These are phyloP conservation scores for Ambastaia sidthimunki DNA, from an alignment of 2,797 vertebrate genomes.

Conservation along the genomic window DNA sequence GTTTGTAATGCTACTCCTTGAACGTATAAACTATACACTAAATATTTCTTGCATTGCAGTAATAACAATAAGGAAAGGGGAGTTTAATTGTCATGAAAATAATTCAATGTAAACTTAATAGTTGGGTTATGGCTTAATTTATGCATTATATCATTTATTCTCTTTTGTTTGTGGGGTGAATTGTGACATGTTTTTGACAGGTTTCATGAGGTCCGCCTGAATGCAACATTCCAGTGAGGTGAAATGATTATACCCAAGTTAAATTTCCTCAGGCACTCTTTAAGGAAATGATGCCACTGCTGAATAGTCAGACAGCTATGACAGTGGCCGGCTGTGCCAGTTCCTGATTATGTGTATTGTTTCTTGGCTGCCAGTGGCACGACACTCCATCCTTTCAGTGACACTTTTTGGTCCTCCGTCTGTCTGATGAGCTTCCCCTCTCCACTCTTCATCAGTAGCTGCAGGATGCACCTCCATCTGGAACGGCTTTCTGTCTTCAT, in stretches of 20 bases:
- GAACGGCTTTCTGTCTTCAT: slow-evolving; percentile 17
- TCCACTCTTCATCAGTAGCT: slow-evolving; percentile 25
- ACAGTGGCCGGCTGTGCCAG: slow-evolving; percentile 1
- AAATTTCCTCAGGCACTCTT: background rate
- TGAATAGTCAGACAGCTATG: slow-evolving; percentile 10
- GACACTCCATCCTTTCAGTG: background rate
- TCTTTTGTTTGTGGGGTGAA: background rate
- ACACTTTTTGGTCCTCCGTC: slow-evolving; percentile 28
- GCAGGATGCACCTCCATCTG: slow-evolving; percentile 28
- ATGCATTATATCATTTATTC: background rate
- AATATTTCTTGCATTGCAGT: too few relatives aligned
- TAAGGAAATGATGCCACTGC: background rate
- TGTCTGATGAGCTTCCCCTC: slow-evolving; percentile 13
- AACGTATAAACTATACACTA: too few relatives aligned
- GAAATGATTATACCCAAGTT: background rate
- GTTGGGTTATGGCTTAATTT: background rate
- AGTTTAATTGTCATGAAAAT: too few relatives aligned
- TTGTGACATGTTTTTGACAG: too few relatives aligned
- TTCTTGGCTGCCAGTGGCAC: background rate
- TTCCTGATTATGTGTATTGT: slow-evolving; percentile 10
- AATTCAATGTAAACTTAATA: too few relatives aligned
- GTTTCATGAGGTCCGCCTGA: background rate
- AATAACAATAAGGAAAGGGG: too few relatives aligned
- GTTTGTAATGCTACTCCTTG: too few relatives aligned
- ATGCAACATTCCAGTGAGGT: background rate